Conservation (phyloP, 2,797 vertebrate species). For the Enoplosus armatus region DNA sequence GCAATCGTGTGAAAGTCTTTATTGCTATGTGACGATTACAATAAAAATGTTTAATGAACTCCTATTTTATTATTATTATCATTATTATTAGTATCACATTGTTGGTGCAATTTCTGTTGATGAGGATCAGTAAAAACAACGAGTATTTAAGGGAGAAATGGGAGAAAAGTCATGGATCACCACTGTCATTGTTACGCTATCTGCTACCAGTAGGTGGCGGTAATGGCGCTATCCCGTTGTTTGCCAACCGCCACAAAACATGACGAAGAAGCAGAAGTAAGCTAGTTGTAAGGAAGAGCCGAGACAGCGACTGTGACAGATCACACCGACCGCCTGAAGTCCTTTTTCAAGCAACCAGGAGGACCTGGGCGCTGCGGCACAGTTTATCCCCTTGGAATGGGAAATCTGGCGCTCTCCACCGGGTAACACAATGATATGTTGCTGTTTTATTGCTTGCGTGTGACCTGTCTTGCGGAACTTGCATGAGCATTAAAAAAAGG, state of each 20-base stretch:
- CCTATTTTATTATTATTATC: no score
- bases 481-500: not conserved
- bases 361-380: not conserved
- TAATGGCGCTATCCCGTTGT: fast-evolving
- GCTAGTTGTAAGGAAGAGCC: not conserved
- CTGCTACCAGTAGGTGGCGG: not conserved
- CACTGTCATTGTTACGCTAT: no score
- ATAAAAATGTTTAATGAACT: no score
- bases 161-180: no score
- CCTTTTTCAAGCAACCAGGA: not conserved
- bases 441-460: not conserved
- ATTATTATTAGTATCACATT: not conserved
- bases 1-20: no score
- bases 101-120: not conserved
- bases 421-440: constrained; percentile 40
- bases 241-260: not conserved
- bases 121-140: no score
- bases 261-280: not conserved
- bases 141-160: no score
- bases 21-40: not conserved
- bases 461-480: constrained; percentile 5
- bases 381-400: constrained; percentile 33
- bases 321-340: not conserved
- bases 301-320: not conserved
- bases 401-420: constrained; percentile 53